Evolutionary conservation across 2,113 vertebrate genomes (phyloP).

Genomic region (Hypomesus transpacificus): DNA sequence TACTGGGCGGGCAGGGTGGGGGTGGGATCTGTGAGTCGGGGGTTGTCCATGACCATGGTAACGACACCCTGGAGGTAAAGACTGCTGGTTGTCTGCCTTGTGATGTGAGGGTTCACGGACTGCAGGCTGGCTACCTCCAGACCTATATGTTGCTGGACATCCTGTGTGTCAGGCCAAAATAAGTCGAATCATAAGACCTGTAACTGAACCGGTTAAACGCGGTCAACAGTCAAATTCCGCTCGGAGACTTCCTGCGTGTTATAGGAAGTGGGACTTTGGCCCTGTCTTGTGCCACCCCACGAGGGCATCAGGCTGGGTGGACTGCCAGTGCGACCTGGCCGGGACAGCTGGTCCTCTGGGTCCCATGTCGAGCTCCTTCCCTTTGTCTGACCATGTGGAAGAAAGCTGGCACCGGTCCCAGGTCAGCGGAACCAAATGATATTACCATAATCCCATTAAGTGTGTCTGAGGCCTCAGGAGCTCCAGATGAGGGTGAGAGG

Average conservation of each 20-base stretch:
- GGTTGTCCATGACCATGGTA: constrained; percentile 53
- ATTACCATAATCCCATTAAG: constrained; percentile 79
- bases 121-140: no score
- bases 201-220: no score
- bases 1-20: constrained; percentile 39
- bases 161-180: background rate
- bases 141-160: background rate
- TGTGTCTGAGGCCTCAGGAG: constrained; percentile 72
- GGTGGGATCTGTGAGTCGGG: background rate
- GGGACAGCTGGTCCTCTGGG: constrained; percentile 45
- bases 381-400: constrained; percentile 69
- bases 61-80: constrained; percentile 61
- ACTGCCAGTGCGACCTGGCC: constrained; percentile 58
- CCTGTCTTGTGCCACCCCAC: constrained; percentile 56
- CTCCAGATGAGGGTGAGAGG: constrained; percentile 52
- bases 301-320: constrained; percentile 42
- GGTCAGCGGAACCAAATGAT: constrained; percentile 74
- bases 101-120: background rate
- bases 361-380: constrained; percentile 55
- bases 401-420: constrained; percentile 68
- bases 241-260: background rate
- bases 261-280: constrained; percentile 57
- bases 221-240: no score
- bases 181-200: no score
- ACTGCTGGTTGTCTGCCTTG: constrained; percentile 59